Evolutionary conservation across 2,797 vertebrate genomes (phyloP), one percentile per base, ranked within the genome.

Genomic region (Acanthurus leucopareius): DNA sequence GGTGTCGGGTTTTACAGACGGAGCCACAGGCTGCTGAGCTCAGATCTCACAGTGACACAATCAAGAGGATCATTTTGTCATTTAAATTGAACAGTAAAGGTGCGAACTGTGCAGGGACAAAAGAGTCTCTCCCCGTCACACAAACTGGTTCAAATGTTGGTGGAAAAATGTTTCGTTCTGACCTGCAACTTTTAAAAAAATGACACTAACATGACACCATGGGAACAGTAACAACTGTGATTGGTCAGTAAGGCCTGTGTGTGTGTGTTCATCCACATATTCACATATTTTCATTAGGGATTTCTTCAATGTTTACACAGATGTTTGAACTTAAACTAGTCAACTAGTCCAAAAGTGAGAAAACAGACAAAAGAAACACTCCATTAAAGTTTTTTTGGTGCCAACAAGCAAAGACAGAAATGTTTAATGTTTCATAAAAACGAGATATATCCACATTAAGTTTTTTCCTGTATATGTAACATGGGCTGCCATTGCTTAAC

Each of bases 1-100:
- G 44, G 56, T 54, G 57, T 67, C 11, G 42, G 48, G 7, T 48
- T 63, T 73, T 17, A 73, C 66, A 64, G 32, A 68, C 8, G 13
- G 13, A 15, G 1, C 35, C 16, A 1, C 1, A 20, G 13, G 52
- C 16, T 51, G 44, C 28, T 73, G 42, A 72, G 32, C 38, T 40
- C 10, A 0, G n/a, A 57, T 73, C 45, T 25, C 54, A 47, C 48
- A 48, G 60, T 7, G 14, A 10, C 67, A 38, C 4, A 53, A 69
- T n/a, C 59, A 1, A 25, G 14, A 63, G 2, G 7, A 35, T 7
- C 14, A 10, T 19, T 58, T 75, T 62, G 40, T 7, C 25, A 58
- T 47, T 69, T 1, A 48, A 16, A 54, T 40, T 40, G 40, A 48
- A 69, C 0, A 45, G 17, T 20, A 20, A 1, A 16, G 3, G 3